Conservation (phyloP, 2,888 invertebrate species). For the Sphecodes monilicornis region DNA sequence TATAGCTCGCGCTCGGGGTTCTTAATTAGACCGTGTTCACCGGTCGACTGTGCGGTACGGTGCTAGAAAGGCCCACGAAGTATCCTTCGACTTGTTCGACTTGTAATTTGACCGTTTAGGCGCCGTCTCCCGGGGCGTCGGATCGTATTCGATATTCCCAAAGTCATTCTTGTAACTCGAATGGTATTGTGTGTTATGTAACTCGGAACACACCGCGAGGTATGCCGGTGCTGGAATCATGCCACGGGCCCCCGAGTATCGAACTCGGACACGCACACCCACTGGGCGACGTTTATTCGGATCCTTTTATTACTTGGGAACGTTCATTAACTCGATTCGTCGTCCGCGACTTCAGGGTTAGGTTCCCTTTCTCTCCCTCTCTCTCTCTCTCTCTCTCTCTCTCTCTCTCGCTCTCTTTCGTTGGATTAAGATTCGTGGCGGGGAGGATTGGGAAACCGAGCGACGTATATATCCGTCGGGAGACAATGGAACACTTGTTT, state of each 20-base stretch:
- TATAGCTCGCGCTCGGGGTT: not conserved
- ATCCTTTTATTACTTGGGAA: conserved; percentile 27
- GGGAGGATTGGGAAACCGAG: conserved; percentile 19
- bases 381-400: not conserved
- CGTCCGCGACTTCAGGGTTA: not conserved
- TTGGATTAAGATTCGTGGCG: not conserved
- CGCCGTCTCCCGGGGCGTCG: conserved; percentile 78
- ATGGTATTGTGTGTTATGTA: conserved; percentile 70
- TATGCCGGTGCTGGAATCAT: conserved; percentile 9
- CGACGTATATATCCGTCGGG: conserved; percentile 3
- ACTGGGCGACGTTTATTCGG: conserved; percentile 34
- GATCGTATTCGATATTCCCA: conserved; percentile 79
- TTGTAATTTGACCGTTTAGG: conserved; percentile 80
- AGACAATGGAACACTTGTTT: conserved; percentile 49
- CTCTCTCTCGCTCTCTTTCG: not conserved
- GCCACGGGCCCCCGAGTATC: conserved; percentile 2
- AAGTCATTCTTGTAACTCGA: conserved; percentile 81
- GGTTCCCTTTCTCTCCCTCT: not conserved
- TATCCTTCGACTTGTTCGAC: conserved; percentile 55
- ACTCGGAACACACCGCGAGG: conserved; percentile 42
- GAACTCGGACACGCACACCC: not conserved
- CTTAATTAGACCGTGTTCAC: conserved; percentile 2
- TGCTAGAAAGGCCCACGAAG: not conserved
- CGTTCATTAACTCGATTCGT: conserved; percentile 22
- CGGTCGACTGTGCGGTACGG: not conserved